phyloP scores from a whole-genome alignment of 2,113 vertebrate genomes.

The Oceanites oceanicus region DNA sequence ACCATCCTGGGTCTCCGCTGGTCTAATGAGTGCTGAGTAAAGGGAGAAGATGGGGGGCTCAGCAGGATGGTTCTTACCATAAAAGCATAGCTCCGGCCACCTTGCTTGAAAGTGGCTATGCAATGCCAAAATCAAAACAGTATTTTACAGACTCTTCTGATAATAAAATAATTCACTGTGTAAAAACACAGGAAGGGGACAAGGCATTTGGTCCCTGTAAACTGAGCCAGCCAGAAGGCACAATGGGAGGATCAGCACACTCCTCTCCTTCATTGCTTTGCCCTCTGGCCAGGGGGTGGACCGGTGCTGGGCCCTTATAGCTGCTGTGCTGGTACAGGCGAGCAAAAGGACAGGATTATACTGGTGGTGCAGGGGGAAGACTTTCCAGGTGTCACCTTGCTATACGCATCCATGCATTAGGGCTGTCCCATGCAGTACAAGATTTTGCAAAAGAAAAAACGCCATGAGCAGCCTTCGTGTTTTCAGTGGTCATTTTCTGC shows the following conservation, averaged over 20 bases:
- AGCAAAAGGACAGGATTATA: background rate
- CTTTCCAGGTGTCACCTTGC: background rate
- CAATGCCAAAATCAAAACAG: background rate
- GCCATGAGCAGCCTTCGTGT: background rate
- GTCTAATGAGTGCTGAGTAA: background rate
- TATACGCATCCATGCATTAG: fast-evolving
- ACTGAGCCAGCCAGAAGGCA: background rate
- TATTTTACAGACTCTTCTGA: background rate
- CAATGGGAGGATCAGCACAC: background rate
- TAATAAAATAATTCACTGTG: background rate
- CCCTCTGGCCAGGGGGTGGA: background rate
- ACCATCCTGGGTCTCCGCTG: background rate
- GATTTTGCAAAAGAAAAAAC: background rate
- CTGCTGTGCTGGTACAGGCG: fast-evolving
- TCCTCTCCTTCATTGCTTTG: background rate
- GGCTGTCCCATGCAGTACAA: background rate
- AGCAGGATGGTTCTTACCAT: background rate
- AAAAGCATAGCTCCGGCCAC: background rate
- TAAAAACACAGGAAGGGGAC: background rate
- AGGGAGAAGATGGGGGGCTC: background rate
- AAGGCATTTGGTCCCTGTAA: background rate
- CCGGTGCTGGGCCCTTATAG: background rate
- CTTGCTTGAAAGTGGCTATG: background rate
- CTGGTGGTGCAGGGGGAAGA: background rate
- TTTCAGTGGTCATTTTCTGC: background rate